Conservation (phyloP, 2,797 vertebrate species). For the Bradypodion pumilum region DNA sequence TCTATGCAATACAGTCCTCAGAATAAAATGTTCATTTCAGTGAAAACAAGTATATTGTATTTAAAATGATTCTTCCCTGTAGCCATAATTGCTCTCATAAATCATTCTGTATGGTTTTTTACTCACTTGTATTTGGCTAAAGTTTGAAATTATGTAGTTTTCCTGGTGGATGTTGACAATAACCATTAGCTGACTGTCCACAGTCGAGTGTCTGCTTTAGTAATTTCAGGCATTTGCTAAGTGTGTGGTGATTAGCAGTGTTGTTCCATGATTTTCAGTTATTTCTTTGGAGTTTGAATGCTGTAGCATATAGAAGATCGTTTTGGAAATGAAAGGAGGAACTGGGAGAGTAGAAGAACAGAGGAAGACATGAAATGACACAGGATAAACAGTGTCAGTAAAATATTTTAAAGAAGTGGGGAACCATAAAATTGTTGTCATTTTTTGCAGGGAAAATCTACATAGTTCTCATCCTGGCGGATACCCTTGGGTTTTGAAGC, state of each 20-base stretch:
- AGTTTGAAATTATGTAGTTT: background rate
- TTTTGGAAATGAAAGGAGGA: conserved; percentile 29
- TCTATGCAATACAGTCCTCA: background rate
- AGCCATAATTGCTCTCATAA: background rate
- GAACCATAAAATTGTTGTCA: conserved; percentile 34
- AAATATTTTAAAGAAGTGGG: conserved; percentile 36
- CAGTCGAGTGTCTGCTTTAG: background rate
- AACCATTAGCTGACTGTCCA: background rate
- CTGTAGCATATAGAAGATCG: conserved; percentile 8
- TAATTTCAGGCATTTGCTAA: background rate
- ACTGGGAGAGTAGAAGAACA: background rate
- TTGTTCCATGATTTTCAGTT: background rate
- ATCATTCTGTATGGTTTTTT: background rate
- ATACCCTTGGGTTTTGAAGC: conserved; percentile 33
- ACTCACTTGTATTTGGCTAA: background rate
- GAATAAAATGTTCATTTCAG: background rate
- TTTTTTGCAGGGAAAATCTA: conserved; percentile 35
- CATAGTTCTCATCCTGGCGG: conserved; percentile 1
- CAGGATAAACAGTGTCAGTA: conserved; percentile 41
- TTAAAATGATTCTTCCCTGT: background rate
- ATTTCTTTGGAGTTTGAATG: background rate
- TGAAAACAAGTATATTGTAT: background rate
- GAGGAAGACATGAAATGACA: conserved; percentile 32
- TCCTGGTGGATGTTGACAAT: background rate
- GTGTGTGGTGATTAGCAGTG: background rate